Conservation (phyloP, 2,113 vertebrate genomes). For the Myocastor coypus region DNA sequence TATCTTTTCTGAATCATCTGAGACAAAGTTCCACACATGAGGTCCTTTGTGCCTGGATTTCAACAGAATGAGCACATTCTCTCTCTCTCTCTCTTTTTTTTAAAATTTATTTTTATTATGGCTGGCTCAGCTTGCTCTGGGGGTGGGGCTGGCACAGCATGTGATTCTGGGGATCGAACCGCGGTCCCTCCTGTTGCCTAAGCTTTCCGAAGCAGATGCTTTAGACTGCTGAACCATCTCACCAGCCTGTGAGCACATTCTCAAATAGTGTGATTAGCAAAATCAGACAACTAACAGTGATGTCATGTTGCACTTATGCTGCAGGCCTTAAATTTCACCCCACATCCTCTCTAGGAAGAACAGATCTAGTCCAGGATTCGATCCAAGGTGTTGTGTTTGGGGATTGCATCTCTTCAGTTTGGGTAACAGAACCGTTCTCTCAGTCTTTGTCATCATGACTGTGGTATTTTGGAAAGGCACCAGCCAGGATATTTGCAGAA, state of each 20-base stretch:
- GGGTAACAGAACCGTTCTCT: not conserved
- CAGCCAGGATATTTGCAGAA: slow-evolving; percentile 34
- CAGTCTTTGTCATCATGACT: not conserved
- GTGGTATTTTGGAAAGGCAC: slow-evolving; percentile 39
- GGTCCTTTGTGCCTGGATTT: not conserved
- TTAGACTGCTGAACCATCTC: too few species aligned
- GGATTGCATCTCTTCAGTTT: not conserved
- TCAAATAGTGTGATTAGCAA: slow-evolving; percentile 2
- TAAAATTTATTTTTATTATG: too few species aligned
- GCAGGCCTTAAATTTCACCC: slow-evolving; percentile 4
- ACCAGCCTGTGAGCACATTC: not conserved
- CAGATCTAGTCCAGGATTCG: not conserved
- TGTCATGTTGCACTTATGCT: not conserved
- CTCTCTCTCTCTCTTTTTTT: too few species aligned
- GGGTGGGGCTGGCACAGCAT: too few species aligned
- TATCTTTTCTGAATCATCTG: slow-evolving; percentile 21
- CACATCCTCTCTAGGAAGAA: not conserved
- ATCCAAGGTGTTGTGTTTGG: not conserved
- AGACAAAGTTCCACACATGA: not conserved
- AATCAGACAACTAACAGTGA: slow-evolving; percentile 37
- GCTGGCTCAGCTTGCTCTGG: too few species aligned
- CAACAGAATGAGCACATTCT: not conserved
- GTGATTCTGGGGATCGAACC: too few species aligned
- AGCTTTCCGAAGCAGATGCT: too few species aligned
- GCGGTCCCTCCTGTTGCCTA: too few species aligned